Evolutionary conservation across 1,140 invertebrate species (phyloP), one percentile per base, ranked within the genome.

Genomic region (Cydia strobilella): DNA sequence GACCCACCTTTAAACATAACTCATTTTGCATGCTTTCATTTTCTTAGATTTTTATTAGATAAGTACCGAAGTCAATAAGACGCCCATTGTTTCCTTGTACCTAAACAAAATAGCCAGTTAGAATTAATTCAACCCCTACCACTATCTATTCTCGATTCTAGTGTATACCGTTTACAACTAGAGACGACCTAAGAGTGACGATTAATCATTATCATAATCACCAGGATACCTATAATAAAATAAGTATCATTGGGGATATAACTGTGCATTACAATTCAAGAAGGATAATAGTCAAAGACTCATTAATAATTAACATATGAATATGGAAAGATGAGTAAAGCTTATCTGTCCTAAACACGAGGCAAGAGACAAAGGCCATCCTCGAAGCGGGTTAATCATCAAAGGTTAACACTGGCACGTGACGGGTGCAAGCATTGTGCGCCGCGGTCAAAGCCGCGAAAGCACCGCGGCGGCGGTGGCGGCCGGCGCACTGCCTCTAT

Each of bases 291-390:
- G 9, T 39, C 35, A 23, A 10, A 23, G 20, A 59, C 20, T 59
- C 54, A 23, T 59, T 1, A n/a, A 59, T 23, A 23, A 59, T 59
- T 59, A 59, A 5, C 54, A 59, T 59, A 23, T 12, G 54, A 59
- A 59, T 59, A 59, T 23, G 54, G 18, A 59, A 3, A 23, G 51
- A 59, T 59, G 54, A 59, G 54, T 59, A 59, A 59, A 59, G 54
- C 15, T 51, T n/a, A 5, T 18, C 15, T 23, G 20, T 59, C 54
- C 54, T 20, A 59, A 59, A 12, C 54, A 23, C 54, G 7, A 18
- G 48, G 18, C 48, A 59, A 12, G n/a, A 51, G 48, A 51, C 48
- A 51, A 51, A 51, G 48, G 48, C 48, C n/a, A 51, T 51, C n/a
- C 15, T 51, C n/a, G 48, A n/a, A n/a, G 48, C 54, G 54, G 54